Conservation (phyloP, 2,888 invertebrate species). For the Aspidiotus rigidus region DNA sequence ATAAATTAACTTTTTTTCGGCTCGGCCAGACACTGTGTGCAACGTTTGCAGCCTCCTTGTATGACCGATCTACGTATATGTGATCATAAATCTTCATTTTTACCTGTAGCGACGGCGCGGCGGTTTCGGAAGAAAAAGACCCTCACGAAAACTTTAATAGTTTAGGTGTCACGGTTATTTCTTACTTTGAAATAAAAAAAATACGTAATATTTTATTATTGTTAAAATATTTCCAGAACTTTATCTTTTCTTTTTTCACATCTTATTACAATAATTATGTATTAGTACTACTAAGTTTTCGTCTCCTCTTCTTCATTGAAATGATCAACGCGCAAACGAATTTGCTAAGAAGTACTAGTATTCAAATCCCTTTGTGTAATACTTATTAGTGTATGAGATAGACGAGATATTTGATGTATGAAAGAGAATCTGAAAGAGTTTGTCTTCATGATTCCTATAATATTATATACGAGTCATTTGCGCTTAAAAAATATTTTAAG, state of each 20-base stretch:
- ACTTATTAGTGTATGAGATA: no score
- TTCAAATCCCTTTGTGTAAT: no score
- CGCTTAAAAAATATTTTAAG: no score
- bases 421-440: no score
- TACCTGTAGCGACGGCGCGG: slow-evolving; percentile 10
- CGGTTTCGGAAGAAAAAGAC: not conserved
- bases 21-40: not conserved
- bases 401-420: no score
- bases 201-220: no score
- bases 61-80: not conserved
- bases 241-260: not conserved
- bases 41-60: not conserved
- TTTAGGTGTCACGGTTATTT: slow-evolving; percentile 6
- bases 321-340: no score
- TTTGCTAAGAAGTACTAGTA: no score
- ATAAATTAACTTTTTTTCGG: not conserved
- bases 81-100: slow-evolving; percentile 2
- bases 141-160: slow-evolving; percentile 5
- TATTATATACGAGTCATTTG: no score
- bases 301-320: no score
- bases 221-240: not conserved
- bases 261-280: not conserved
- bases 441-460: no score
- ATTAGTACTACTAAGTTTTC: no score
- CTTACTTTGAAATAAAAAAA: slow-evolving; percentile 5